Percentiles rank a stretch among this genome's conserved stretches.
Evolutionary conservation across 2,113 vertebrate species (phyloP).

Genomic region (Oreotrochilus melanogaster): DNA sequence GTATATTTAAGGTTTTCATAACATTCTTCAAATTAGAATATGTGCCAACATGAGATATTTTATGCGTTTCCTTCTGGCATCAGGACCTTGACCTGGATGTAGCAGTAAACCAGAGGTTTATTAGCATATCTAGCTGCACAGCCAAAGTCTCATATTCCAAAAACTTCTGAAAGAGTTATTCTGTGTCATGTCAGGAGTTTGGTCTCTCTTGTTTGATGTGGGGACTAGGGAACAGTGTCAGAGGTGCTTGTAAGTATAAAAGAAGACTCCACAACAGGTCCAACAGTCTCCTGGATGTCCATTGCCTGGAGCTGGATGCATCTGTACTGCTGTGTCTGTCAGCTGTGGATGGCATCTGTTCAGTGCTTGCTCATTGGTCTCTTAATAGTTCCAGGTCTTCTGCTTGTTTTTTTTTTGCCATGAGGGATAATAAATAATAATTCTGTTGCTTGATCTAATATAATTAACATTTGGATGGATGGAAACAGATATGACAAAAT

Average conservation of each 20-base stretch:
- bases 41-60: not conserved
- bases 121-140: not conserved
- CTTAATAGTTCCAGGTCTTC: not conserved
- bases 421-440: not conserved
- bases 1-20: not conserved
- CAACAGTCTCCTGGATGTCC: not conserved
- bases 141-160: not conserved
- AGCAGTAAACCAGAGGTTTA: not conserved
- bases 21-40: not conserved
- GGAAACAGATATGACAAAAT: not conserved
- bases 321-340: not conserved
- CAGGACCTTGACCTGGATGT: not conserved
- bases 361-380: not conserved
- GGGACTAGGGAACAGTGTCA: not conserved
- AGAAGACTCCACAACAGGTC: not conserved
- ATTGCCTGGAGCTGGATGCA: not conserved
- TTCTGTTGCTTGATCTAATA: not conserved
- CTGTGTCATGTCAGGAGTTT: not conserved
- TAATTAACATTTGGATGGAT: not conserved
- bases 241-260: not conserved
- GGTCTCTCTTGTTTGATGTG: not conserved
- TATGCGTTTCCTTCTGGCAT: accelerated
- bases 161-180: not conserved
- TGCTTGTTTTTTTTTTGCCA: not conserved
- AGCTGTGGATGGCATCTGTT: not conserved